Conservation (phyloP, 2,113 vertebrate genomes). For the pig (Sus scrofa) region T2T-Sscrofa CM000829.6:19648001-19648500, state of each 20-base stretch:
- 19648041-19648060: too few species aligned
- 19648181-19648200: rapidly evolving
- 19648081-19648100: rapidly evolving
- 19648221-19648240: rapidly evolving
- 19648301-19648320: rapidly evolving
- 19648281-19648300: rapidly evolving
- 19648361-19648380: rapidly evolving
- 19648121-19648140: neutral
- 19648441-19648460: neutral
- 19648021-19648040: rapidly evolving
- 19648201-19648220: rapidly evolving
- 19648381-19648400: neutral
- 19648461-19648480: too few species aligned
- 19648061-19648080: rapidly evolving
- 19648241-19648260: rapidly evolving
- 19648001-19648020: rapidly evolving
- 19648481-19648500: neutral
- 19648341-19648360: rapidly evolving
- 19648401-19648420: rapidly evolving
- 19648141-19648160: neutral
- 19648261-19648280: rapidly evolving
- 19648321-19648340: rapidly evolving
- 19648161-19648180: neutral
- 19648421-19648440: rapidly evolving
- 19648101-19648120: rapidly evolving